Conservation (phyloP, 1,140 invertebrate genomes). For the Potamilus streckersoni region DNA sequence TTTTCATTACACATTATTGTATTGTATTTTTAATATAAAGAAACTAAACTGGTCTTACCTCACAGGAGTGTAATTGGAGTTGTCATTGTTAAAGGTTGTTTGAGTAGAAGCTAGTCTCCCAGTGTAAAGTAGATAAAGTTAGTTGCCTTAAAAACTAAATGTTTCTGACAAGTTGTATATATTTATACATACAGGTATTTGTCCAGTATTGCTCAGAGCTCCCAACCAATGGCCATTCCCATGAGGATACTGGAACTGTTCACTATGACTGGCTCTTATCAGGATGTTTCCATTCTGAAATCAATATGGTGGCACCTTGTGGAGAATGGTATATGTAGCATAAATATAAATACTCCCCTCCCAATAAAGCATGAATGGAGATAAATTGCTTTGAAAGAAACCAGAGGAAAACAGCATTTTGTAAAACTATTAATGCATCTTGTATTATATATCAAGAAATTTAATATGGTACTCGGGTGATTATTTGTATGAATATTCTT, state of each 20-base stretch:
- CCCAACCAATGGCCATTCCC: constrained; percentile 78
- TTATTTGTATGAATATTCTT: no score
- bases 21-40: not conserved
- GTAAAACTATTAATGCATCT: no score
- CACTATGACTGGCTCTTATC: constrained; percentile 73
- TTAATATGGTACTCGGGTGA: no score
- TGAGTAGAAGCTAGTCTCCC: not conserved
- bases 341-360: no score
- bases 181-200: constrained; percentile 47
- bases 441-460: no score
- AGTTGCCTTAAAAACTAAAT: not conserved
- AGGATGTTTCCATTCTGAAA: constrained; percentile 6
- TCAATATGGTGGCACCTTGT: constrained; percentile 37
- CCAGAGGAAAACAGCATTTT: no score
- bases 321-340: constrained; percentile 29
- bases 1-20: not conserved
- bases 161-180: not conserved
- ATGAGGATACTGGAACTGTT: constrained; percentile 84
- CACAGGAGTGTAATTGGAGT: not conserved
- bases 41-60: not conserved
- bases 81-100: not conserved
- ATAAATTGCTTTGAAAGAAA: no score
- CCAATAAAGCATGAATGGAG: no score
- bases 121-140: not conserved
- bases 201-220: constrained; percentile 38